Evolutionary conservation across 2,113 vertebrate genomes (phyloP).

Genomic region (Xenus cinereus): DNA sequence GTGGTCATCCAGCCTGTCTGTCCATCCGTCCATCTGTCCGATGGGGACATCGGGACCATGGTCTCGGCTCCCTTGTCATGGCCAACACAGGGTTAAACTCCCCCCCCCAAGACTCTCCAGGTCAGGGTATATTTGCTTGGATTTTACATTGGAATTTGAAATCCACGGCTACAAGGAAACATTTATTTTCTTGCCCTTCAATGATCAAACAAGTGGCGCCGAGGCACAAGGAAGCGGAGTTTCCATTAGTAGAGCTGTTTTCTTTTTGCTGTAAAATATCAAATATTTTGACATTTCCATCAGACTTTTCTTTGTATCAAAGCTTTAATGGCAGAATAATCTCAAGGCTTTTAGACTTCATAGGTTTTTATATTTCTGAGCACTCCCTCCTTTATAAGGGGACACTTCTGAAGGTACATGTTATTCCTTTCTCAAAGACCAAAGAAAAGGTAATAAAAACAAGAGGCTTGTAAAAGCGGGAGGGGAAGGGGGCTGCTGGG

Average conservation of each 20-base stretch:
- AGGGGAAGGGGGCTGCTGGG: accelerated
- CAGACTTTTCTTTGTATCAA: slow-evolving; percentile 58
- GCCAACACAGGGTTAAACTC: not conserved
- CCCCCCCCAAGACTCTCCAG: not conserved
- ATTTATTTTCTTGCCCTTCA: slow-evolving; percentile 69
- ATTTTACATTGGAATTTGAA: slow-evolving; percentile 50
- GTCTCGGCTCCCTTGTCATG: accelerated
- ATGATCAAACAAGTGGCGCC: slow-evolving; percentile 56
- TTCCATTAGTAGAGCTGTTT: slow-evolving; percentile 63
- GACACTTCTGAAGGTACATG: slow-evolving; percentile 26
- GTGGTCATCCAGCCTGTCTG: not conserved
- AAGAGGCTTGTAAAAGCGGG: not conserved
- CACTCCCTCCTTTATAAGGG: not conserved
- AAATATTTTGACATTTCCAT: slow-evolving; percentile 72
- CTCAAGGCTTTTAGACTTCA: slow-evolving; percentile 55
- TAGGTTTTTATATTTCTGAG: not conserved
- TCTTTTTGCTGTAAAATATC: slow-evolving; percentile 64
- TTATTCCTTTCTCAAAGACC: not conserved
- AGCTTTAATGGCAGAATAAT: slow-evolving; percentile 55
- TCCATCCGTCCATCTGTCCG: accelerated
- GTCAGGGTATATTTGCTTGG: slow-evolving; percentile 23
- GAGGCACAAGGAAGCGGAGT: slow-evolving; percentile 8
- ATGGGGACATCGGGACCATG: accelerated
- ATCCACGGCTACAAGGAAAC: slow-evolving; percentile 46
- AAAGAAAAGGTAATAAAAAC: not conserved